Percentiles rank a stretch among this genome's conserved stretches.
Conservation (phyloP, 1,140 invertebrate species). For the Drosophila lowei region DNA sequence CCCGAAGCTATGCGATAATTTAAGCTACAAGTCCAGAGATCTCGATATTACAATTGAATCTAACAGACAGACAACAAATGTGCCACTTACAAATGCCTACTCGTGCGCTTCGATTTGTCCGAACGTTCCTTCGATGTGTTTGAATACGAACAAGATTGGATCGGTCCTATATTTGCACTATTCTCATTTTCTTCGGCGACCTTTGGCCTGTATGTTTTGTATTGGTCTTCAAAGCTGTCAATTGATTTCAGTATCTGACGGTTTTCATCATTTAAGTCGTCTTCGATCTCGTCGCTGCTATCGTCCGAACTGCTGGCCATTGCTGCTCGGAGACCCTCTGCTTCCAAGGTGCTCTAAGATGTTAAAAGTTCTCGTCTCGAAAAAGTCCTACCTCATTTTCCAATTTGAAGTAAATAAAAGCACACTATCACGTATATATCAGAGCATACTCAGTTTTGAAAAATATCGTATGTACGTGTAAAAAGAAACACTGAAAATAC, state of each 20-base stretch:
- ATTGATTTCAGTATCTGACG: background rate
- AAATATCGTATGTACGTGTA: no score
- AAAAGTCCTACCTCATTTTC: no score
- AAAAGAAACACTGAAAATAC: no score
- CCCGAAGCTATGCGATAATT: slow-evolving; percentile 7
- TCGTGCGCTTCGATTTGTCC: slow-evolving; percentile 1
- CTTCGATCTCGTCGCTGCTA: slow-evolving; percentile 8
- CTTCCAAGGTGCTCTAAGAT: no score
- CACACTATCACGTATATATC: no score
- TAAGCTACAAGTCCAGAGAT: slow-evolving; percentile 12
- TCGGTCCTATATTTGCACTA: background rate
- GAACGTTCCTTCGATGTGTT: background rate
- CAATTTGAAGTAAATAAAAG: no score
- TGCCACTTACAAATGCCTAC: slow-evolving; percentile 27
- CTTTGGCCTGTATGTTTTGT: slow-evolving; percentile 2
- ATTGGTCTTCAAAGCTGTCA: slow-evolving; percentile 12
- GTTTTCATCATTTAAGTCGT: background rate
- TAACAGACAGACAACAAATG: background rate
- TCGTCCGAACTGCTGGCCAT: slow-evolving; percentile 30
- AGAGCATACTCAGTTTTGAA: no score
- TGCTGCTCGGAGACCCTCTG: no score
- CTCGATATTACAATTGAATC: background rate
- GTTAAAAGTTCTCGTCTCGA: no score
- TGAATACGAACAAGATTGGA: background rate
- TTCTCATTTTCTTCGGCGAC: background rate